Evolutionary conservation across 2,113 vertebrate genomes (phyloP), one percentile per base, ranked within the genome.

Genomic region (Microcebus lehilahytsara): DNA sequence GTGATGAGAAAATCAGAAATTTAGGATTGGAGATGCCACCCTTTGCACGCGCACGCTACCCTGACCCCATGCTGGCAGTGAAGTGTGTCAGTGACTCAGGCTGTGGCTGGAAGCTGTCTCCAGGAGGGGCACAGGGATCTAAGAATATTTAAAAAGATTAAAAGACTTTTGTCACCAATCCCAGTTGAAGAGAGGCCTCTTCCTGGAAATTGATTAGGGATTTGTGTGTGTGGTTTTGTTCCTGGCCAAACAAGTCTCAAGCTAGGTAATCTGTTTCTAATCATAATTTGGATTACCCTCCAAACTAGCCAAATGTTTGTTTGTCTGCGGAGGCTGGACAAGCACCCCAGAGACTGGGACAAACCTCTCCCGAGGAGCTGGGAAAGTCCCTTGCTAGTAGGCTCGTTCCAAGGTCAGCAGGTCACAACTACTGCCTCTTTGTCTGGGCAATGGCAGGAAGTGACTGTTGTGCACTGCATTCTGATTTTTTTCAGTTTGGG

Each of bases 291-390:
- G 69, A 86, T 86, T 85, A 75, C 25, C 17, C 25, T 25, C 69
- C 69, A 91, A 27, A 90, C 37, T 94, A 92, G 81, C 74, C 78
- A 86, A 96, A 86, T 96, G 74, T 89, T 91, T 96, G n/a, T 67
- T 51, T 96, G 37, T 80, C 37, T 90, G 71, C 78, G 37, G 58
- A 94, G 62, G 72, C 42, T 89, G 75, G 53, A 30, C 78, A 79
- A 91, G 81, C 53, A 69, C 58, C 42, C 75, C 46, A 58, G 85
- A 71, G 19, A 30, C 3, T 10, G 9, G 9, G 71, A 71, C 51
- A 51, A 58, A 34, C 51, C 58, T 64, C 85, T 46, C 6, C 20
- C 0, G 0, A 49, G 42, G 64, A 92, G 53, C 32, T 8, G 16
- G 56, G 94, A 94, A 32, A 51, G 49, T 53, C 37, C 53, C 53